Conservation (phyloP, 2,797 vertebrate species). For the Tenualosa thibaudeaui region DNA sequence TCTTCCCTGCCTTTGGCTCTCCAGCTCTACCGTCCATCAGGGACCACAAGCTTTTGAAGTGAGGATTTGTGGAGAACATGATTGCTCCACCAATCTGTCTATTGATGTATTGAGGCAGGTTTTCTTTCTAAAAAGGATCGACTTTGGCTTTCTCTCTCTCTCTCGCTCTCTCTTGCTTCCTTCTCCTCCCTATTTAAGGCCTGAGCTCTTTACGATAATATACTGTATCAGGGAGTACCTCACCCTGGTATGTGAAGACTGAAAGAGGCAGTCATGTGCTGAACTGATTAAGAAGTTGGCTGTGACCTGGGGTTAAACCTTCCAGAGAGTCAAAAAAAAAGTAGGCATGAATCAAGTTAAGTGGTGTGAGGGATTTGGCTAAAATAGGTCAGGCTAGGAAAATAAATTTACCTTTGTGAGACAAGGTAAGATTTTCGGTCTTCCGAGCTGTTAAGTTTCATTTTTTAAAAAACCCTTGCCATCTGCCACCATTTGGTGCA, state of each 20-base stretch:
- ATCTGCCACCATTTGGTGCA: not conserved
- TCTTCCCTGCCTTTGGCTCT: not conserved
- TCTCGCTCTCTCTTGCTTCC: not conserved
- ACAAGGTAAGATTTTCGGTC: slow-evolving; percentile 13
- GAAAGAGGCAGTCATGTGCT: slow-evolving; percentile 72
- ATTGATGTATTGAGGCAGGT: slow-evolving; percentile 67
- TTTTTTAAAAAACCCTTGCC: not conserved
- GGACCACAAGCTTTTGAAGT: slow-evolving; percentile 63
- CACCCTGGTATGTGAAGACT: slow-evolving; percentile 71
- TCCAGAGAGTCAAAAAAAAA: slow-evolving; percentile 53
- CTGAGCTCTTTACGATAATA: slow-evolving; percentile 72
- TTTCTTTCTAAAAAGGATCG: slow-evolving; percentile 46
- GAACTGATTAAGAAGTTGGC: slow-evolving; percentile 71
- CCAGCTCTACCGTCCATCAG: not conserved
- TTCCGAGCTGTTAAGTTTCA: not conserved
- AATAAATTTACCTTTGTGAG: not conserved
- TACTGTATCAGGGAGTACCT: slow-evolving; percentile 73
- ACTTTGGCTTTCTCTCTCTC: not conserved
- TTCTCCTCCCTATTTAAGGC: slow-evolving; percentile 57
- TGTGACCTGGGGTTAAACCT: slow-evolving; percentile 73
- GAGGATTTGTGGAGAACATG: slow-evolving; percentile 61
- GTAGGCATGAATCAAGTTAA: slow-evolving; percentile 38
- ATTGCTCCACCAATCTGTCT: slow-evolving; percentile 44
- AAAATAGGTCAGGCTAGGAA: slow-evolving; percentile 58
- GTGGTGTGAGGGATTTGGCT: slow-evolving; percentile 46